Conservation (phyloP, 2,888 invertebrate genomes). For the Diaperis boleti region DNA sequence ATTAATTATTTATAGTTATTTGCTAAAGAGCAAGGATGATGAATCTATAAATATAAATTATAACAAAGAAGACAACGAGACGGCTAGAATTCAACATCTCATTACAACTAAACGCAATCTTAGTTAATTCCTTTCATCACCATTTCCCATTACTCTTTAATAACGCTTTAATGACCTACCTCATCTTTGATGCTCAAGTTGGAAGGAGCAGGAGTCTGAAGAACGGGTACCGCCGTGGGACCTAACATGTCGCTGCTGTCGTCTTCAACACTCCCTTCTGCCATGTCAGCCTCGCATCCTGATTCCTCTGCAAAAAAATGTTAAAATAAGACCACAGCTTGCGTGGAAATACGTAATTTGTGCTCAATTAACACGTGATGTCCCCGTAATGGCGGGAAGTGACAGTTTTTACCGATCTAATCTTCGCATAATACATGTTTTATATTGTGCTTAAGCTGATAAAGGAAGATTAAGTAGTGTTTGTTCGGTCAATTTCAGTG, state of each 20-base stretch:
- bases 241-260: slow-evolving; percentile 71
- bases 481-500: too few relatives aligned
- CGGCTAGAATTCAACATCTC: too few relatives aligned
- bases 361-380: slow-evolving; percentile 14
- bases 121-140: too few relatives aligned
- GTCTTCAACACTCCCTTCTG: slow-evolving; percentile 79
- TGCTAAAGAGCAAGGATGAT: too few relatives aligned
- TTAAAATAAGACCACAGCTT: background rate
- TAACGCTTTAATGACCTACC: slow-evolving; percentile 55
- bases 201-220: slow-evolving; percentile 68
- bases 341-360: slow-evolving; percentile 4
- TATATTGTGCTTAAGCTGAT: background rate
- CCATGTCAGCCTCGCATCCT: slow-evolving; percentile 89
- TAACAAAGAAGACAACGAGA: too few relatives aligned
- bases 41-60: too few relatives aligned
- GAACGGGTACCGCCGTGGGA: slow-evolving; percentile 69
- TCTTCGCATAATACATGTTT: background rate
- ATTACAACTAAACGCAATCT: too few relatives aligned
- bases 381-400: slow-evolving; percentile 14
- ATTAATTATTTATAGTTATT: too few relatives aligned
- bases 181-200: slow-evolving; percentile 64
- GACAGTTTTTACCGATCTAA: slow-evolving; percentile 2
- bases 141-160: too few relatives aligned
- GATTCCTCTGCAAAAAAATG: slow-evolving; percentile 74
- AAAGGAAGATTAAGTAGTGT: background rate